phyloP scores from a whole-genome alignment of 2,888 invertebrate genomes.

The Cremastobaeus sp. region DNA sequence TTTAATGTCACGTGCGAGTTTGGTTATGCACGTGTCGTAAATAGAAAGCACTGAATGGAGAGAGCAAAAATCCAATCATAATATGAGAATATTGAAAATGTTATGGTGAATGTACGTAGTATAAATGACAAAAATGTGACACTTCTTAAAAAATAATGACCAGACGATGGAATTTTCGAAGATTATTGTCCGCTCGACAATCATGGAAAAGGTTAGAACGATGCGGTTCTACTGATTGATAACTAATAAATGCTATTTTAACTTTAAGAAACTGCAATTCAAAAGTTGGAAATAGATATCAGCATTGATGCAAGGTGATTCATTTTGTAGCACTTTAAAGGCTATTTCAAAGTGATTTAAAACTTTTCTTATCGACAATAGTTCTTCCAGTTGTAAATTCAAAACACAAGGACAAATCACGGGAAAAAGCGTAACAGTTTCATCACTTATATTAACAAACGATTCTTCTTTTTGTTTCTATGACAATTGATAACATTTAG shows the following conservation, averaged over 20 bases:
- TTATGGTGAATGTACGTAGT: conserved; percentile 35
- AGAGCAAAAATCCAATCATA: conserved; percentile 51
- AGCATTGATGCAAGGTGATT: conserved; percentile 4
- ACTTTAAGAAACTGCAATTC: conserved; percentile 4
- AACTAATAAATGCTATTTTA: no score
- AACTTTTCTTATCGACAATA: conserved; percentile 36
- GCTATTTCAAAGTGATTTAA: conserved; percentile 44
- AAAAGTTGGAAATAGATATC: conserved; percentile 33
- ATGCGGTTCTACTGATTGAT: no score
- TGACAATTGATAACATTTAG: no score
- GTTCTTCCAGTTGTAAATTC: conserved; percentile 31
- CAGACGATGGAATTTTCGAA: not conserved
- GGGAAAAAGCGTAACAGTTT: no score
- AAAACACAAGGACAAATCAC: conserved; percentile 37
- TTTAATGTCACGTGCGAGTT: conserved; percentile 52
- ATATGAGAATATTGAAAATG: conserved; percentile 53
- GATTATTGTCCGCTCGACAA: not conserved
- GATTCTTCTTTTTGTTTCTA: no score
- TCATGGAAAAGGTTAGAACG: no score
- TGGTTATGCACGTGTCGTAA: conserved; percentile 38
- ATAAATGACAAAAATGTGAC: conserved; percentile 20
- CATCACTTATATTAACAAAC: no score
- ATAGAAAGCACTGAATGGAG: conserved; percentile 30
- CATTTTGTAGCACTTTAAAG: conserved; percentile 33
- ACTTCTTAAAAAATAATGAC: conserved; percentile 19